These are phyloP conservation scores for Lasius fuliginosus DNA, from an alignment of 2,888 invertebrate genomes.

Conservation along the genomic window DNA sequence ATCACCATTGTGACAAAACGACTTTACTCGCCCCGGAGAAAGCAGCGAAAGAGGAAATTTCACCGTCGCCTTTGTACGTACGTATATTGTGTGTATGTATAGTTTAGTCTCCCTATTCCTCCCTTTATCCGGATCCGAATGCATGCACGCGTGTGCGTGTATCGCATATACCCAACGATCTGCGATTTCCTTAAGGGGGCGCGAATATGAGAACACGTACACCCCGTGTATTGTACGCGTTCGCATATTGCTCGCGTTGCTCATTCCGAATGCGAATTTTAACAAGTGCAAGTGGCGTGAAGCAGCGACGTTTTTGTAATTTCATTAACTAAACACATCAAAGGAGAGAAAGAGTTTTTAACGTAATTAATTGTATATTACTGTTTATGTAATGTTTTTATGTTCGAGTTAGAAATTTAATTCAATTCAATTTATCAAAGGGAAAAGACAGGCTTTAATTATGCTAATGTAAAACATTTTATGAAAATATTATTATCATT, in stretches of 20 bases:
- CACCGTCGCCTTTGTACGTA: not conserved
- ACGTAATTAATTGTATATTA: slow-evolving; percentile 12
- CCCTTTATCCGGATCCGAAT: not conserved
- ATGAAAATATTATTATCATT: not conserved
- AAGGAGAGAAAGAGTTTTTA: not conserved
- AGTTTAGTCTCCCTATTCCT: slow-evolving; percentile 18
- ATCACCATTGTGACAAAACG: slow-evolving; percentile 82
- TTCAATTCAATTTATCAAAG: not conserved
- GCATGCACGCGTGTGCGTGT: slow-evolving; percentile 24
- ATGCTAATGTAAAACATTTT: slow-evolving; percentile 29
- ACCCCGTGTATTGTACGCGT: slow-evolving; percentile 22
- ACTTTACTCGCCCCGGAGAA: slow-evolving; percentile 68
- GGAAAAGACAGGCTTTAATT: not conserved
- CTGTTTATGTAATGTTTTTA: not conserved
- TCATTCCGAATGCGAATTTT: slow-evolving; percentile 29
- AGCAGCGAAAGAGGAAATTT: slow-evolving; percentile 52
- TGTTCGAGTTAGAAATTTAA: not conserved
- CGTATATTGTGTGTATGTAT: not conserved
- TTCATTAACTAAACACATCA: slow-evolving; percentile 6
- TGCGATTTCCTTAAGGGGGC: slow-evolving; percentile 40
- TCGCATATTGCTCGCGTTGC: slow-evolving; percentile 2
- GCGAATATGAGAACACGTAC: slow-evolving; percentile 50
- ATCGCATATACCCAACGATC: slow-evolving; percentile 46
- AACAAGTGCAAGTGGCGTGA: slow-evolving; percentile 11
- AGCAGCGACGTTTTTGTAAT: slow-evolving; percentile 1